These are phyloP conservation scores for Melieria omissa DNA, from an alignment of 2,888 invertebrate species.

Conservation along the genomic window DNA sequence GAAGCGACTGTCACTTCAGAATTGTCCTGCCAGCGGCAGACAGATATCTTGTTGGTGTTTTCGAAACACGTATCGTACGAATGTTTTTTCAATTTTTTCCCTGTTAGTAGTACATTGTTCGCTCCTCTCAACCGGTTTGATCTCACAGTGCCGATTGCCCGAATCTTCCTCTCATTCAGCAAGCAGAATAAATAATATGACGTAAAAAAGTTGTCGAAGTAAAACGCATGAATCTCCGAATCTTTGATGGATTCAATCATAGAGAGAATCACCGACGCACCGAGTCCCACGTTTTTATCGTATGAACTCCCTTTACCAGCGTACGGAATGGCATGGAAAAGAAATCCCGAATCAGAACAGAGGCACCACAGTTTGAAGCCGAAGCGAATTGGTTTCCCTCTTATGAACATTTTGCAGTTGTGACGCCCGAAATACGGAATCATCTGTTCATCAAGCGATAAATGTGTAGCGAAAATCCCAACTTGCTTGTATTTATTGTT, in stretches of 20 bases:
- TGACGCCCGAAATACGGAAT: slow-evolving; percentile 27
- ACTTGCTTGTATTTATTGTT: slow-evolving; percentile 23
- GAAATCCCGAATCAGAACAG: not conserved
- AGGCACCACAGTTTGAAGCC: slow-evolving; percentile 28
- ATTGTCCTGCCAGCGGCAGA: not conserved
- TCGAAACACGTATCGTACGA: not conserved
- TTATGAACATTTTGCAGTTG: slow-evolving; percentile 29
- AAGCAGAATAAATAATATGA: slow-evolving; percentile 11
- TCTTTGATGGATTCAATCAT: not conserved
- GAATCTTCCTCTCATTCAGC: slow-evolving; percentile 10
- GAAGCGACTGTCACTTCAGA: slow-evolving; percentile 16
- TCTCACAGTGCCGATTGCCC: slow-evolving; percentile 18
- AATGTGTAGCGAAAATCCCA: slow-evolving; percentile 14
- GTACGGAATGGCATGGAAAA: not conserved
- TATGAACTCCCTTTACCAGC: not conserved
- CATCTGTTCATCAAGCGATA: slow-evolving; percentile 31
- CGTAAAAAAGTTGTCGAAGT: slow-evolving; percentile 4
- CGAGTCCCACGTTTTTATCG: not conserved
- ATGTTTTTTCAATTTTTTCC: slow-evolving; percentile 5
- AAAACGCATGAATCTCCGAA: not conserved
- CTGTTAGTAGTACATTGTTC: slow-evolving; percentile 12
- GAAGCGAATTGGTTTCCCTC: slow-evolving; percentile 16
- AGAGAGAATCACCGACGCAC: not conserved
- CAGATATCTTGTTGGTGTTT: no score
- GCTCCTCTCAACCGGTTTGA: slow-evolving; percentile 17